Evolutionary conservation across 2,888 invertebrate genomes (phyloP).

Genomic region (Syrphus vitripennis): DNA sequence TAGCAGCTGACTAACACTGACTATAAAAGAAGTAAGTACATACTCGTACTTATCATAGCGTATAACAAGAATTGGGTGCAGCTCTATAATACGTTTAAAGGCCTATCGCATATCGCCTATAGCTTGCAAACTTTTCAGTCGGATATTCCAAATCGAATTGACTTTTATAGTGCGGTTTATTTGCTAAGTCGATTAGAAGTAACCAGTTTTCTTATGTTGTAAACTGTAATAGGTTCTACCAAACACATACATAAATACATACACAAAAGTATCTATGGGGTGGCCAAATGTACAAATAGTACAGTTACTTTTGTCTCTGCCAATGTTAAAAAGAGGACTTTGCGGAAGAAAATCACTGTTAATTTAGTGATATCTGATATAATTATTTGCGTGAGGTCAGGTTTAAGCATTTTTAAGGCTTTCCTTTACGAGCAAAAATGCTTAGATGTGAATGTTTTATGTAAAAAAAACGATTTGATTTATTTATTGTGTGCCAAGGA

Average conservation of each 20-base stretch:
- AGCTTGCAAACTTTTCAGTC: not conserved
- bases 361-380: not conserved
- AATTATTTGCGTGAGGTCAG: not conserved
- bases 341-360: too few species aligned
- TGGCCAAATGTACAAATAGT: too few species aligned
- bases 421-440: not conserved
- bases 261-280: too few species aligned
- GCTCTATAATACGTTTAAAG: not conserved
- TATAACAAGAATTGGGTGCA: not conserved
- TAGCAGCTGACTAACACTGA: not conserved
- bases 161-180: conserved; percentile 39
- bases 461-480: not conserved
- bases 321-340: too few species aligned
- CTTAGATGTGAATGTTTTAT: not conserved
- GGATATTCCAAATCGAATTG: conserved; percentile 41
- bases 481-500: not conserved
- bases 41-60: conserved; percentile 1
- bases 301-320: not conserved
- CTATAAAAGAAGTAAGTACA: not conserved
- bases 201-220: not conserved
- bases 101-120: too few species aligned
- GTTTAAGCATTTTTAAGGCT: not conserved
- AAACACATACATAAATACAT: not conserved
- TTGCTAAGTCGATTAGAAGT: conserved; percentile 52
- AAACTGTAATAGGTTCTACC: too few species aligned